A percentile compares a stretch with the other conserved stretches of the same genome.
These are phyloP conservation scores for Ctenicera cuprea DNA, from an alignment of 2,888 invertebrate species.

Conservation along the genomic window DNA sequence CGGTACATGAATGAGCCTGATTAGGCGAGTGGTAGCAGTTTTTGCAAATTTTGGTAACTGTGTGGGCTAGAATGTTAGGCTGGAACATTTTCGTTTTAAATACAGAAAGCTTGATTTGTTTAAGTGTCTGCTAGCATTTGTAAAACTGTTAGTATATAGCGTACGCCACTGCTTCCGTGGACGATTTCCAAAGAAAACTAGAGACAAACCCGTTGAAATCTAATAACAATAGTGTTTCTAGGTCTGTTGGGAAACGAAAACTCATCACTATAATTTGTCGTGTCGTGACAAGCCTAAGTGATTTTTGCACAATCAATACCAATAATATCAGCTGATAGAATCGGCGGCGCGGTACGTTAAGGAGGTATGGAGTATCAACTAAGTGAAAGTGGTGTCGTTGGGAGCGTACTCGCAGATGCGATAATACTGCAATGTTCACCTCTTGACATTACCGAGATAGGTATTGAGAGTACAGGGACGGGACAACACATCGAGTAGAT, in stretches of 20 bases:
- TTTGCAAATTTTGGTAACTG: no score
- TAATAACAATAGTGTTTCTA: constrained; percentile 8
- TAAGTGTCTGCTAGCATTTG: no score
- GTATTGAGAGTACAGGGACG: constrained; percentile 25
- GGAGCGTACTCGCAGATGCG: constrained; percentile 38
- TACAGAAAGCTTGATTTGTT: no score
- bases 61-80: no score
- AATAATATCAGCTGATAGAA: constrained; percentile 34
- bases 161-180: no score
- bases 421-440: constrained; percentile 49
- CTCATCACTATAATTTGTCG: constrained; percentile 44
- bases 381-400: constrained; percentile 49
- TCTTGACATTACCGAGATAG: constrained; percentile 46
- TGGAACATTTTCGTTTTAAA: no score
- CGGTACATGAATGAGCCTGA: no score
- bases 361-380: background rate
- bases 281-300: constrained; percentile 43
- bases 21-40: no score
- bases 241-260: constrained; percentile 36
- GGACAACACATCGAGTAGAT: background rate
- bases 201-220: background rate
- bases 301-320: constrained; percentile 49
- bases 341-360: background rate
- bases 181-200: constrained; percentile 2
- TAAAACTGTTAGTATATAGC: no score